These are phyloP conservation scores for Gonocerus acuteangulatus DNA, from an alignment of 2,888 invertebrate species.

Conservation along the genomic window DNA sequence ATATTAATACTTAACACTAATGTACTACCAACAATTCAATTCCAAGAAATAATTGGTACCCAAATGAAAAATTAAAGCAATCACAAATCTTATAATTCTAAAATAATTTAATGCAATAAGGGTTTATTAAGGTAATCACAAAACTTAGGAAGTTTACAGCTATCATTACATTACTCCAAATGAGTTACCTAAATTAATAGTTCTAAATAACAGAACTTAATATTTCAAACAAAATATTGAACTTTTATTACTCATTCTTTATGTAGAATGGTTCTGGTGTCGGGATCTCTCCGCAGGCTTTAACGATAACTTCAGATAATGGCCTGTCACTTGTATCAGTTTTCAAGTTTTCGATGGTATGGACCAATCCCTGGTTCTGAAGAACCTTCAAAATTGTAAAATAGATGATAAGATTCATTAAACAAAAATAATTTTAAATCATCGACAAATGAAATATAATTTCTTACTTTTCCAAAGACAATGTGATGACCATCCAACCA, in stretches of 20 bases:
- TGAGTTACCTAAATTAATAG: not conserved
- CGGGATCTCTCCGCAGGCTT: conserved; percentile 61
- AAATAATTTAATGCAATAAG: no score
- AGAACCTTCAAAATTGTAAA: conserved; percentile 29
- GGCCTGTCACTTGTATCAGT: conserved; percentile 80
- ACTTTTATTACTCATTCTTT: conserved; percentile 45
- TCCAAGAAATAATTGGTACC: no score
- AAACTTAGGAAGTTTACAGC: no score
- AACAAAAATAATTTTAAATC: not conserved
- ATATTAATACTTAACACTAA: no score
- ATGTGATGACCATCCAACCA: conserved; percentile 94
- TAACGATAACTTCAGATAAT: conserved; percentile 73
- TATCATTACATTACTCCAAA: no score
- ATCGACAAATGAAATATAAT: no score
- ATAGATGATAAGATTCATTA: conserved; percentile 1
- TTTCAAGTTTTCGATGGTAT: conserved; percentile 65
- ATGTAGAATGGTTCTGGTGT: conserved; percentile 70
- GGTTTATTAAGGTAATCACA: no score
- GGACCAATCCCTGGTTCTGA: conserved; percentile 61
- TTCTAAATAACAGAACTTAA: not conserved
- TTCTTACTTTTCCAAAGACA: conserved; percentile 83
- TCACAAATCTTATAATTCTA: no score
- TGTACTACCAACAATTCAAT: no score
- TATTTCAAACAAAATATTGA: not conserved
- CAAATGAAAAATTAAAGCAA: no score